Base-by-base conservation (phyloP, 2,888 invertebrate genomes). In the Myathropa florea region DNA sequence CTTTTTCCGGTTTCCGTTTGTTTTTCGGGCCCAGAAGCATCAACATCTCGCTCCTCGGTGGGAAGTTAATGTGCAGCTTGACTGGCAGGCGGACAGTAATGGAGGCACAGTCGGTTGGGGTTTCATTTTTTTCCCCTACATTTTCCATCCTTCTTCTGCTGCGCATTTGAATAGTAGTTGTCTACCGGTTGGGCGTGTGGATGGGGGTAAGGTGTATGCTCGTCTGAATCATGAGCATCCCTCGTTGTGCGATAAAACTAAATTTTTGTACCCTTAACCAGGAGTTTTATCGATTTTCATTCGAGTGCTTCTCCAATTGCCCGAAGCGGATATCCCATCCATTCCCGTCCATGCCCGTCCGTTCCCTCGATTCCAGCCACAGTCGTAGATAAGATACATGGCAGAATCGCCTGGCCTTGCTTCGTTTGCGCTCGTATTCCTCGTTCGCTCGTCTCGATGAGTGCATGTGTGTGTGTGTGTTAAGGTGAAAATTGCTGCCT, bases 1-100 rank as follows among this genome's bases (percentile, higher is more conserved):
- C 82, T 78, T 86, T 86, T 86, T 83, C 70, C 86, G 83, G 86
- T 86, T 86, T 86, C 83, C 86, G 86, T 86, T 86, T 86, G 86
- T 83, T 78, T 86, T 86, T 86, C 75, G 78, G 86, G 60, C 78
- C 46, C 83, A 75, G 86, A 83, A 86, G 83, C 78, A 83, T 86
- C 78, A 86, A 83, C 85, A 85, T 77, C 46, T 18, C 46, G 2
- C 18, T n/a, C 77, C 18, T 7, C 18, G 21, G 33, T 28, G 68
- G 64, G n/a, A 71, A 60, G 78, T 83, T 86, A 86, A 83, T 83
- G 83, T 83, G 83, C 83, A 78, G 78, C 73, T 86, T 86, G 78
- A 86, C 77, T 85, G 85, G 85, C 82, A 85, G 82, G 72, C 82
- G 82, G 83, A 83, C 84, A 81, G 82, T 86, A 86, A 83, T 75